These are phyloP conservation scores for Drymodes brunneopygia DNA, from an alignment of 2,113 vertebrate genomes.

Conservation along the genomic window DNA sequence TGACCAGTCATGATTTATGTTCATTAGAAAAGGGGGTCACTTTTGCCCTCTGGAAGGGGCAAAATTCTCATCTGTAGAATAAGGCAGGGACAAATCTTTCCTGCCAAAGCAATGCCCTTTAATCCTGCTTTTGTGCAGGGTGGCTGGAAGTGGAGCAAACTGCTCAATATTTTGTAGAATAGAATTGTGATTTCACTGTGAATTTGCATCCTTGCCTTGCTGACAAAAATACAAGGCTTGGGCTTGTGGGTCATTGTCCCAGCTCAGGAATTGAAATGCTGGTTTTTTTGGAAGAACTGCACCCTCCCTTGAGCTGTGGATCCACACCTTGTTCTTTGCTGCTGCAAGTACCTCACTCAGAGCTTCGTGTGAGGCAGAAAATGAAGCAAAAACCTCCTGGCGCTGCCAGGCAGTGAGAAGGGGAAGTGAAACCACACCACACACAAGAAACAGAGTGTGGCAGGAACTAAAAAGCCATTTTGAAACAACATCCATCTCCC, in stretches of 20 bases:
- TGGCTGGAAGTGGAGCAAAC: not conserved
- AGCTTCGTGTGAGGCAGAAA: not conserved
- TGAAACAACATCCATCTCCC: not conserved
- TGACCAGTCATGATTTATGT: not conserved
- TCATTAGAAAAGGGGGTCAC: not conserved
- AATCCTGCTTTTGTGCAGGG: not conserved
- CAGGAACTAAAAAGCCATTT: not conserved
- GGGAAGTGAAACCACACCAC: not conserved
- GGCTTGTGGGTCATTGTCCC: accelerated
- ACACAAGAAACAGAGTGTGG: not conserved
- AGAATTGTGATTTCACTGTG: not conserved
- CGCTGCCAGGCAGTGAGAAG: not conserved
- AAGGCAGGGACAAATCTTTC: not conserved
- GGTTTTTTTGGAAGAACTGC: not conserved
- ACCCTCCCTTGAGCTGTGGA: not conserved
- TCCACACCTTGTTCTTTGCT: not conserved
- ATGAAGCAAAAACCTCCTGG: not conserved
- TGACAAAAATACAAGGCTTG: not conserved
- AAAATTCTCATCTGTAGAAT: not conserved
- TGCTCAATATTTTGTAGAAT: not conserved
- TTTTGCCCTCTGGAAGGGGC: not conserved
- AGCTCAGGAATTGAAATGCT: not conserved
- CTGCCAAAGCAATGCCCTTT: not conserved
- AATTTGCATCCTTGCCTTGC: not conserved
- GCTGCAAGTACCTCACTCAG: not conserved